These are phyloP conservation scores for Scelioninae gen. 2 DNA, from an alignment of 2,888 invertebrate species.

Conservation along the genomic window DNA sequence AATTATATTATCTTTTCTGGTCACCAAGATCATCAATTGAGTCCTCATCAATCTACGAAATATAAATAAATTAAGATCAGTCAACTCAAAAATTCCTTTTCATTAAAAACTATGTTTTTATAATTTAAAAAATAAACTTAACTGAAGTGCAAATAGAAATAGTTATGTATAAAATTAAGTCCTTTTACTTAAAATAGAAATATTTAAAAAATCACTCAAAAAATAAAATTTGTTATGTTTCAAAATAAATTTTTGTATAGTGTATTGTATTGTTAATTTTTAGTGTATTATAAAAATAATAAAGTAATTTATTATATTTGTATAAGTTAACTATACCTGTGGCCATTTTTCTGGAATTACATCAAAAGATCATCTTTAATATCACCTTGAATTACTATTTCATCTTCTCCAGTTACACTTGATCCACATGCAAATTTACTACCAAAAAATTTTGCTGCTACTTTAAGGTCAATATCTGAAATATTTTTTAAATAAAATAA, in stretches of 20 bases:
- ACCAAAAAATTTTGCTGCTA: constrained; percentile 98
- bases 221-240: too few species aligned
- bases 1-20: constrained; percentile 85
- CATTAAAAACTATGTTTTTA: too few species aligned
- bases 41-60: constrained; percentile 89
- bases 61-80: too few species aligned
- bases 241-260: constrained; percentile 1
- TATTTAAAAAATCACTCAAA: too few species aligned
- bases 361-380: constrained; percentile 98
- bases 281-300: too few species aligned
- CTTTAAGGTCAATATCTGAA: constrained; percentile 96
- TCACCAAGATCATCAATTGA: constrained; percentile 94
- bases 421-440: constrained; percentile 99
- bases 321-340: constrained; percentile 82
- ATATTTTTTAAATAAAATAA: constrained; percentile 55
- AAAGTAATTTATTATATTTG: constrained; percentile 10
- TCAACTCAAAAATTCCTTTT: too few species aligned
- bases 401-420: constrained; percentile 98
- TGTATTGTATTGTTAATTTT: background rate
- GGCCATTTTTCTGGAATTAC: constrained; percentile 99
- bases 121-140: too few species aligned
- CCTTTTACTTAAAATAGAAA: too few species aligned
- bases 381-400: constrained; percentile 99
- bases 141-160: too few species aligned
- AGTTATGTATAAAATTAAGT: too few species aligned